These are phyloP conservation scores for Cetoscarus ocellatus DNA, from an alignment of 2,797 vertebrate genomes.

Conservation along the genomic window DNA sequence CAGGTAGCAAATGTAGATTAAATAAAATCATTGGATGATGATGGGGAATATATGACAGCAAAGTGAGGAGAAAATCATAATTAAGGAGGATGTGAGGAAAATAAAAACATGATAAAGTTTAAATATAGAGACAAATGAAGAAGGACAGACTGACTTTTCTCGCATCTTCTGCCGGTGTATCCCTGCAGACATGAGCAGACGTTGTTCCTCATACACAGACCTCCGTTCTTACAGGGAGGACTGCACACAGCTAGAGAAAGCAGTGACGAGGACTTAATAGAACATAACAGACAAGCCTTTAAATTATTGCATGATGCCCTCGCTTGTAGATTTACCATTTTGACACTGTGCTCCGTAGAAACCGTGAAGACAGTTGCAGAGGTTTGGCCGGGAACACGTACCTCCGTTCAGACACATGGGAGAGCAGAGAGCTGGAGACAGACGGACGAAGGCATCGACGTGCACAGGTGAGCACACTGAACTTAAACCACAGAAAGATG, in stretches of 20 bases:
- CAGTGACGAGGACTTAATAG: neutral
- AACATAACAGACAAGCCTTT: too few relatives aligned
- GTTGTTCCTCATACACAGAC: slow-evolving; percentile 88
- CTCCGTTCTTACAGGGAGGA: slow-evolving; percentile 91
- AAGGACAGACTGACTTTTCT: slow-evolving; percentile 86
- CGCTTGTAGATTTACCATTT: slow-evolving; percentile 73
- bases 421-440: slow-evolving; percentile 82
- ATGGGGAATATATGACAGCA: too few relatives aligned
- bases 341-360: slow-evolving; percentile 88
- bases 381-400: slow-evolving; percentile 75
- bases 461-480: neutral
- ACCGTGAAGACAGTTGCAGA: slow-evolving; percentile 83
- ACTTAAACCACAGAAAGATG: slow-evolving; percentile 7
- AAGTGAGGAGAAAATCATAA: too few relatives aligned
- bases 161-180: slow-evolving; percentile 87
- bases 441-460: slow-evolving; percentile 2
- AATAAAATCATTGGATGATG: too few relatives aligned
- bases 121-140: too few relatives aligned
- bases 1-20: too few relatives aligned
- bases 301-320: neutral
- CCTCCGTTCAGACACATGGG: slow-evolving; percentile 88
- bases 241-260: slow-evolving; percentile 86
- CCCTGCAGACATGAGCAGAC: slow-evolving; percentile 88
- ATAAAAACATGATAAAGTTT: too few relatives aligned
- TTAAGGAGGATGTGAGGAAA: too few relatives aligned